Evolutionary conservation across 2,797 vertebrate species (phyloP).

Genomic region (Gadopsis bispinosus): DNA sequence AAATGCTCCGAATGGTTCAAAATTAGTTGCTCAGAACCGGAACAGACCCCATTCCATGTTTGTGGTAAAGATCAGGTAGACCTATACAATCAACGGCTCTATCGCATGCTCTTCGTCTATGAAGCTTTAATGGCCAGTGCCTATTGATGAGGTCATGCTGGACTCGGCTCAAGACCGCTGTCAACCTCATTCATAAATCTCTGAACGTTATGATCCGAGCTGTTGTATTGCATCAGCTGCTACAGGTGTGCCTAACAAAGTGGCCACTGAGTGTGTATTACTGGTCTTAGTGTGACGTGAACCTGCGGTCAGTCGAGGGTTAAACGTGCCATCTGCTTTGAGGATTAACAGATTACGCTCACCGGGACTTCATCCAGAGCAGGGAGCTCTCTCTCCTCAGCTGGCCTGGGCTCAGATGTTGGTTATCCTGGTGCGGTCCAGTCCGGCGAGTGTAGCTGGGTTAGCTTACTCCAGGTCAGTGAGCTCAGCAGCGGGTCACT

Average conservation of each 20-base stretch:
- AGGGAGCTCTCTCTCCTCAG: background rate
- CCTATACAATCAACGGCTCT: no score
- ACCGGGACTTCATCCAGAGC: constrained; percentile 13
- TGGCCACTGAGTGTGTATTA: background rate
- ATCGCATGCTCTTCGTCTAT: no score
- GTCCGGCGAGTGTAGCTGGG: background rate
- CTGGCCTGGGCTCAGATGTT: constrained; percentile 42
- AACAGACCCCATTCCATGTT: no score
- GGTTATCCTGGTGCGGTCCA: background rate
- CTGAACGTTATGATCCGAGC: background rate
- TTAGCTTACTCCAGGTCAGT: constrained; percentile 29
- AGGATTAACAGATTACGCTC: constrained; percentile 79
- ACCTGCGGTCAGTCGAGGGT: constrained; percentile 5
- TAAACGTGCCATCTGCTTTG: constrained; percentile 67
- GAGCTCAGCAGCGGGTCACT: background rate
- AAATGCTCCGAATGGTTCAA: no score
- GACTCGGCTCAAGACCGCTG: no score
- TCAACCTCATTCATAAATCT: no score
- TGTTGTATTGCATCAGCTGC: background rate
- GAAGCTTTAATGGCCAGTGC: no score
- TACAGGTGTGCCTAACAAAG: background rate
- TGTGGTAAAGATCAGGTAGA: no score
- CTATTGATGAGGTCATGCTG: no score
- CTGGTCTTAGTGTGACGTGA: background rate
- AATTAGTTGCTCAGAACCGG: no score